phyloP scores from a whole-genome alignment of 2,888 invertebrate genomes.

The Tenthredo mesomela region DNA sequence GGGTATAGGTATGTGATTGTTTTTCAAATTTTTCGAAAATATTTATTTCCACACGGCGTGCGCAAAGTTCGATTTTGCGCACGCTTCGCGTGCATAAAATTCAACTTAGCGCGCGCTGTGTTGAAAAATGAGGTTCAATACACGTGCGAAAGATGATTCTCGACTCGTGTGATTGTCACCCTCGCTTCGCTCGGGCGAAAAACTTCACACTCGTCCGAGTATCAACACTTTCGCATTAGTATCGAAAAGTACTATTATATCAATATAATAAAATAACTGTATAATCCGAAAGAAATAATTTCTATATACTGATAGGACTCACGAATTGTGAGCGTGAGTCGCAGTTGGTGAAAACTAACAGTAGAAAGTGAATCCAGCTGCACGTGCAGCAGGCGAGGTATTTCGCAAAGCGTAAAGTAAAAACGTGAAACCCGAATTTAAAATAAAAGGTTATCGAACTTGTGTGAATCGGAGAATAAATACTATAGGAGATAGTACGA shows the following conservation, averaged over 20 bases:
- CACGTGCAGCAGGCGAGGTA: not conserved
- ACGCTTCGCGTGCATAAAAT: too few relatives aligned
- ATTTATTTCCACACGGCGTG: too few relatives aligned
- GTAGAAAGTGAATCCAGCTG: conserved; percentile 17
- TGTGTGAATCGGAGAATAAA: not conserved
- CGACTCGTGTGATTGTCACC: too few relatives aligned
- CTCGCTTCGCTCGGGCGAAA: too few relatives aligned
- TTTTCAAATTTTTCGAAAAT: not conserved
- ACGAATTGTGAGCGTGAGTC: not conserved
- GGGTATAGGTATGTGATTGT: not conserved
- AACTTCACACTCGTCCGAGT: too few relatives aligned
- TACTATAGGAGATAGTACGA: not conserved
- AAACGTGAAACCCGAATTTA: conserved; percentile 8
- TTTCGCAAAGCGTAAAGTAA: not conserved
- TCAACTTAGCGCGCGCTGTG: too few relatives aligned
- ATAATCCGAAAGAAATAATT: not conserved
- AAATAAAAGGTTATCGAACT: conserved; percentile 5
- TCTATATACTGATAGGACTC: too few relatives aligned
- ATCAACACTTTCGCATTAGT: too few relatives aligned
- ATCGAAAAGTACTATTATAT: too few relatives aligned
- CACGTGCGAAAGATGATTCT: too few relatives aligned
- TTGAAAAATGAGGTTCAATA: too few relatives aligned
- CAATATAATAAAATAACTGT: not conserved
- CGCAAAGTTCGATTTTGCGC: too few relatives aligned
- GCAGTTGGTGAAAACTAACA: not conserved